Evolutionary conservation across 1,140 invertebrate species (phyloP).

Genomic region (Rhagoletis zephyria): DNA sequence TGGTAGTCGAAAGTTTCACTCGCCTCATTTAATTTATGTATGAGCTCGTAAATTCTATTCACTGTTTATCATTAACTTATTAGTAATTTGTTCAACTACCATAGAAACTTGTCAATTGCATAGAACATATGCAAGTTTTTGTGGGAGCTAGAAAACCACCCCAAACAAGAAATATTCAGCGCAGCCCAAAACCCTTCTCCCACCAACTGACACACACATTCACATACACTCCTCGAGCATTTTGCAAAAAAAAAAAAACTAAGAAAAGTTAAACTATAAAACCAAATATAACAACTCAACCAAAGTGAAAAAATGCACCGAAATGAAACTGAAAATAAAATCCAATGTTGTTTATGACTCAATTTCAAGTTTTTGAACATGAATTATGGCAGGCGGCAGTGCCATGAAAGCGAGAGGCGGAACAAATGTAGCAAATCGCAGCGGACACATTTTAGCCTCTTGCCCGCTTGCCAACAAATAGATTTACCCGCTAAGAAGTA

Average conservation of each 20-base stretch:
- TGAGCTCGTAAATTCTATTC: slow-evolving; percentile 25
- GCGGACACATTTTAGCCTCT: no score
- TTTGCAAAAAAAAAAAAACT: slow-evolving; percentile 6
- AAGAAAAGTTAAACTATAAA: slow-evolving; percentile 26
- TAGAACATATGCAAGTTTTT: not conserved
- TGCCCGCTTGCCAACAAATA: not conserved
- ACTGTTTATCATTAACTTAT: slow-evolving; percentile 35
- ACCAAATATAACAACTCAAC: no score
- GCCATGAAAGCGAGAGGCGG: slow-evolving; percentile 40
- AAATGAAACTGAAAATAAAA: slow-evolving; percentile 52
- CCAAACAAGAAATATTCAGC: not conserved
- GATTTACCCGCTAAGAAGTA: not conserved
- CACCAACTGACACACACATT: no score
- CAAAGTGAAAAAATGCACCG: slow-evolving; percentile 16
- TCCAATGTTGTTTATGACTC: slow-evolving; percentile 50
- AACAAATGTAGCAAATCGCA: not conserved
- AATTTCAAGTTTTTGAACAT: slow-evolving; percentile 51
- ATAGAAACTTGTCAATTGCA: slow-evolving; percentile 4
- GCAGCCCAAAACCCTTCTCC: not conserved
- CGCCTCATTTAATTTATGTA: slow-evolving; percentile 38
- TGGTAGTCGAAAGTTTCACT: slow-evolving; percentile 7
- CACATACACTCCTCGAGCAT: no score
- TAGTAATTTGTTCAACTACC: slow-evolving; percentile 37
- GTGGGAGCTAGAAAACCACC: not conserved
- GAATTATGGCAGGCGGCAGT: slow-evolving; percentile 50